phyloP scores from a whole-genome alignment of 1,140 invertebrate species.

The Melitaea cinxia region DNA sequence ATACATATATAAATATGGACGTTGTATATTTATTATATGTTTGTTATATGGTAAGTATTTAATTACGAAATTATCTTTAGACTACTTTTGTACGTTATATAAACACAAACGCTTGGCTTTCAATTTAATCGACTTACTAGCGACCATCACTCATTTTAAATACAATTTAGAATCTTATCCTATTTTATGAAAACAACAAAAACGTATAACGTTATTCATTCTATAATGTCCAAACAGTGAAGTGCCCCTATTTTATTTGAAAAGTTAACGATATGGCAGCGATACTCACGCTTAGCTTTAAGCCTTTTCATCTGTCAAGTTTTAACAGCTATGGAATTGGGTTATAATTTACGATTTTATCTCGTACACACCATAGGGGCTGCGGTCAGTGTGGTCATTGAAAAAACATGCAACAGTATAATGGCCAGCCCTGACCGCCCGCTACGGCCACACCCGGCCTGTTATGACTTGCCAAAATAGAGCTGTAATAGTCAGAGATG shows the following conservation, averaged over 20 bases:
- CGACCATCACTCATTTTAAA: constrained; percentile 10
- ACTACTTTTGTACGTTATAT: no score
- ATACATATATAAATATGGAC: no score
- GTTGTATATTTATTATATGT: no score
- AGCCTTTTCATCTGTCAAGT: constrained; percentile 81
- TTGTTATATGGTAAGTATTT: no score
- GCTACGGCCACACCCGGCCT: constrained; percentile 61
- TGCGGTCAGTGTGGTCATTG: constrained; percentile 66
- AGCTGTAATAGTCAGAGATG: constrained; percentile 73
- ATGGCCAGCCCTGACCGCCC: constrained; percentile 51
- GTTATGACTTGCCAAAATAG: constrained; percentile 77
- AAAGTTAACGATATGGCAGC: constrained; percentile 70
- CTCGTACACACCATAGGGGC: constrained; percentile 73
- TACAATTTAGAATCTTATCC: constrained; percentile 26
- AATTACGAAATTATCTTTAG: no score
- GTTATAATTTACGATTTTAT: constrained; percentile 82
- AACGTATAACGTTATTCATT: constrained; percentile 53
- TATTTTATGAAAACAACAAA: constrained; percentile 34
- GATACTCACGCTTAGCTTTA: constrained; percentile 58
- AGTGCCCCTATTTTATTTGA: constrained; percentile 71
- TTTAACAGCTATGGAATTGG: constrained; percentile 77
- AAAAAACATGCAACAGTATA: constrained; percentile 56
- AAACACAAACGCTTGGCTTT: not conserved
- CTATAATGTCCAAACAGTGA: constrained; percentile 57
- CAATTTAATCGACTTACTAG: not conserved